phyloP scores from a whole-genome alignment of 2,113 vertebrate species.

The Fregetta grallaria region DNA sequence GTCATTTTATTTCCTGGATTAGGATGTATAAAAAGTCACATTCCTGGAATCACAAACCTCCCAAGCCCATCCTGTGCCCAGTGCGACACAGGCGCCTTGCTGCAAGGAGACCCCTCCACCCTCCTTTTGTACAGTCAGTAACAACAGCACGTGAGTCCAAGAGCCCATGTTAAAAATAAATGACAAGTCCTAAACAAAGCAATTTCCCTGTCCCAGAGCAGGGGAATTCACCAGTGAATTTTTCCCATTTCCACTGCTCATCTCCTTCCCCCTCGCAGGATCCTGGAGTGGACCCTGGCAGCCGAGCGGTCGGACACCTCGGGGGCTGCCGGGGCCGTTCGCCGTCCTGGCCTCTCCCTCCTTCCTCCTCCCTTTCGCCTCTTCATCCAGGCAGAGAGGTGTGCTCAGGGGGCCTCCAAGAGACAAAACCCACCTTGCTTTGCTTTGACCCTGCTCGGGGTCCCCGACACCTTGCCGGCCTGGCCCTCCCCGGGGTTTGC shows the following conservation, averaged over 20 bases:
- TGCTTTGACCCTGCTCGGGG: neutral
- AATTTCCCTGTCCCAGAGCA: neutral
- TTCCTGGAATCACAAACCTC: conserved; percentile 3
- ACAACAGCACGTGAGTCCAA: neutral
- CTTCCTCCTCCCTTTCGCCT: neutral
- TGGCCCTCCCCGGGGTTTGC: neutral
- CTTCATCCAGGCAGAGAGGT: neutral
- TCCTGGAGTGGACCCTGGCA: neutral
- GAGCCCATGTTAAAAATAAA: neutral
- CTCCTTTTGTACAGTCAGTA: neutral
- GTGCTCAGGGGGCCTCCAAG: neutral
- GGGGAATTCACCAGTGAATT: neutral
- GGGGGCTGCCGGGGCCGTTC: neutral
- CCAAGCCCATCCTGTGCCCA: neutral
- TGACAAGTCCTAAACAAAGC: neutral
- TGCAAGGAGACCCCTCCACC: neutral
- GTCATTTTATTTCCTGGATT: neutral
- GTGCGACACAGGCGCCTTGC: neutral
- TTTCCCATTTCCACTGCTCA: neutral
- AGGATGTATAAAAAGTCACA: neutral
- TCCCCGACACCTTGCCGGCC: neutral
- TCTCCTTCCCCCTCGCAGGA: neutral
- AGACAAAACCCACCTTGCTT: neutral
- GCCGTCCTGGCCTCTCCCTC: neutral
- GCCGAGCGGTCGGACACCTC: neutral